Conservation (phyloP, 2,888 invertebrate genomes). For the Drosophila nr. perissopoda region DNA sequence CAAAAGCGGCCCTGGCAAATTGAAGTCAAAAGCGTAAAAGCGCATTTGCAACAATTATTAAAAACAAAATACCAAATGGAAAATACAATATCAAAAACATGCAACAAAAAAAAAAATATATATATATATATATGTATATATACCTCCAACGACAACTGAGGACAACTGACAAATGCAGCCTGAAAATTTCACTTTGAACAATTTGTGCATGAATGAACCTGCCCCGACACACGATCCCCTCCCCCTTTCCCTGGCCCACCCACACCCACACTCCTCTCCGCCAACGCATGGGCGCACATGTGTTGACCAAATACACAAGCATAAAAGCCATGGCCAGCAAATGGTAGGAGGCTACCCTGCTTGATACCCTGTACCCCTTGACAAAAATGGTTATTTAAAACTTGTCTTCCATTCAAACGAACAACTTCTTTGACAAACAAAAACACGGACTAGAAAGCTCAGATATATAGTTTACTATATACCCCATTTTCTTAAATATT, state of each 20-base stretch:
- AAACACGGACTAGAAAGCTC: neutral
- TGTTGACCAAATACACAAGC: slow-evolving; percentile 42
- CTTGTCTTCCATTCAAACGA: neutral
- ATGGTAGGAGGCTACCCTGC: slow-evolving; percentile 7
- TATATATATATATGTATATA: neutral
- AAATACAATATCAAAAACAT: slow-evolving; percentile 17
- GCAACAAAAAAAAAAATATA: slow-evolving; percentile 3
- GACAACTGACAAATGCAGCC: slow-evolving; percentile 76
- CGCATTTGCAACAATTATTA: slow-evolving; percentile 82
- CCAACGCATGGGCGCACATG: slow-evolving; percentile 37
- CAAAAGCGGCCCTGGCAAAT: slow-evolving; percentile 69
- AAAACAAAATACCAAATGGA: slow-evolving; percentile 53
- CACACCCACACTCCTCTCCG: slow-evolving; percentile 4
- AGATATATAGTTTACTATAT: neutral
- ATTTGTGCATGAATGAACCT: slow-evolving; percentile 81
- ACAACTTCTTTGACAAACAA: neutral
- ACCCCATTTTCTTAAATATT: no score
- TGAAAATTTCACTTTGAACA: slow-evolving; percentile 79
- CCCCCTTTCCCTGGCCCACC: neutral
- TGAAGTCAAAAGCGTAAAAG: slow-evolving; percentile 83
- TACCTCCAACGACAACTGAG: slow-evolving; percentile 26
- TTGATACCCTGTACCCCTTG: neutral
- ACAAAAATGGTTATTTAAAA: neutral
- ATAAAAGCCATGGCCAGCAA: slow-evolving; percentile 37
- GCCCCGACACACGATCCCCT: slow-evolving; percentile 38